Percentiles rank a stretch among this genome's conserved stretches.
These are phyloP conservation scores for Sialia sialis DNA, from an alignment of 2,113 vertebrate species.

Conservation along the genomic window DNA sequence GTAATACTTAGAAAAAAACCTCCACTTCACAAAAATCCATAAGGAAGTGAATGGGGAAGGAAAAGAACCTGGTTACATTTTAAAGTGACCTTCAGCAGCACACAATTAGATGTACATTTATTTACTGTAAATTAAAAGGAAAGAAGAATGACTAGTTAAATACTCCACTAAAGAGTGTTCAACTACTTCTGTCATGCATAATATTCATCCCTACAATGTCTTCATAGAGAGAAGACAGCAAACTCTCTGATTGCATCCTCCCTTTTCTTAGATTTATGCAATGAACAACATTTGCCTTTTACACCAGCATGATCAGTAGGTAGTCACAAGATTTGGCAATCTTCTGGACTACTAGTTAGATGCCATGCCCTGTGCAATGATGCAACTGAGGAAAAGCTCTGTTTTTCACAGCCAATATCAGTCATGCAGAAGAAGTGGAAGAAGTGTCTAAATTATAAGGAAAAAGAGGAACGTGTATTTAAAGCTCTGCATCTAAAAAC, in stretches of 20 bases:
- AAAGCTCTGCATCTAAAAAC: not conserved
- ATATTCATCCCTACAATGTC: not conserved
- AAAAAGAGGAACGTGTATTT: not conserved
- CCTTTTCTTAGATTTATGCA: not conserved
- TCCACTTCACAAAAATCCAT: not conserved
- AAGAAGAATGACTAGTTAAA: not conserved
- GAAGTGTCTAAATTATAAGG: not conserved
- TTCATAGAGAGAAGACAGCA: not conserved
- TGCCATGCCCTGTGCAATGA: not conserved
- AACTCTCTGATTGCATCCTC: not conserved
- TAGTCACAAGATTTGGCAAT: not conserved
- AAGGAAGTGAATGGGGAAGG: not conserved
- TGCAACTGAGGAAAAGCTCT: not conserved
- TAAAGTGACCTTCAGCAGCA: not conserved
- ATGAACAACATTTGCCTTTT: not conserved
- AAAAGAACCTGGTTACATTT: not conserved
- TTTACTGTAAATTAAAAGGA: not conserved
- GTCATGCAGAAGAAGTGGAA: not conserved
- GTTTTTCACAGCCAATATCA: not conserved
- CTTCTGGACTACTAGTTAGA: not conserved
- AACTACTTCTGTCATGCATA: not conserved
- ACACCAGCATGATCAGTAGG: not conserved
- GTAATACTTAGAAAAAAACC: not conserved
- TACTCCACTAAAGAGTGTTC: not conserved
- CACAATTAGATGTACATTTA: not conserved